These are phyloP conservation scores for Drosophila paracracens DNA, from an alignment of 2,888 invertebrate genomes.

Conservation along the genomic window DNA sequence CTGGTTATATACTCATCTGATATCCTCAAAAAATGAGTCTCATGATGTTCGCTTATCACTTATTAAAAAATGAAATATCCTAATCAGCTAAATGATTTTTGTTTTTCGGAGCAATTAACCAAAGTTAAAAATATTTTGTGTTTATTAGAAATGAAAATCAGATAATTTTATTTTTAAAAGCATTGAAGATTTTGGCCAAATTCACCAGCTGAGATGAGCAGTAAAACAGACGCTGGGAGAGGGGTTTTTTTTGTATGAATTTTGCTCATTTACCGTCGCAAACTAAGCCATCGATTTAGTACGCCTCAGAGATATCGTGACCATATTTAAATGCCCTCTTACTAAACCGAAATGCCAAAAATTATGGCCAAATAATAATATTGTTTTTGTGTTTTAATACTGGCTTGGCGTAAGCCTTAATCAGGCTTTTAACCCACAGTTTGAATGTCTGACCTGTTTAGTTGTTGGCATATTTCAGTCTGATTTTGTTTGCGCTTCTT, in stretches of 20 bases:
- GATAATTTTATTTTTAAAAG: background rate
- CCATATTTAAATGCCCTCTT: background rate
- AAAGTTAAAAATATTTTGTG: background rate
- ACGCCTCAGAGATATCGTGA: background rate
- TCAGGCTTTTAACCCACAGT: background rate
- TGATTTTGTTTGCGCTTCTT: background rate
- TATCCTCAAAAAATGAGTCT: background rate
- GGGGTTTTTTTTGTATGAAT: background rate
- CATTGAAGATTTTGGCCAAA: background rate
- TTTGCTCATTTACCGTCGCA: background rate
- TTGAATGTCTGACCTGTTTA: slow-evolving; percentile 10
- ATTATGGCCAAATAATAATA: slow-evolving; percentile 16
- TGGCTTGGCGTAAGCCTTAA: slow-evolving; percentile 6
- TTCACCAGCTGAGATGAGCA: background rate
- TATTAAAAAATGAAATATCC: background rate
- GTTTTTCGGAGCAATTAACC: background rate
- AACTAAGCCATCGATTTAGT: background rate
- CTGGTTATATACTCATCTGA: background rate
- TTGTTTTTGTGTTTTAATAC: slow-evolving; percentile 11
- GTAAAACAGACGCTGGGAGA: too few species aligned
- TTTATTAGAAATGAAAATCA: background rate
- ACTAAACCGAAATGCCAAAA: slow-evolving; percentile 1
- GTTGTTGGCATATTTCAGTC: slow-evolving; percentile 1
- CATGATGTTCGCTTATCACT: background rate
- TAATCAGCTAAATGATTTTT: background rate